Base-by-base conservation (phyloP, 2,888 invertebrate genomes). In the Copidosoma aretas region DNA sequence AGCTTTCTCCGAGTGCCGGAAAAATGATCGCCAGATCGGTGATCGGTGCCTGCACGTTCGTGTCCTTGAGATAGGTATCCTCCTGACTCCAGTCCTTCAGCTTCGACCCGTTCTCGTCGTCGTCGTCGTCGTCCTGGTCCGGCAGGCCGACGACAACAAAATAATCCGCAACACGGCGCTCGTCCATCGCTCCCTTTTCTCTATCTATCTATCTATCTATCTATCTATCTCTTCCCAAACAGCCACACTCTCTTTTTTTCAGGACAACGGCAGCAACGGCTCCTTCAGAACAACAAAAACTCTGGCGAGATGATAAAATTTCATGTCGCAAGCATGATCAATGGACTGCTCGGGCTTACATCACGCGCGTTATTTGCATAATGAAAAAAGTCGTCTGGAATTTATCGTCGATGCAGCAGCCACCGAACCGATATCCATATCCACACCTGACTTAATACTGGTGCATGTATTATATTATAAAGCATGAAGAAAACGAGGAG, bases 81-180 rank as follows among this genome's bases (percentile, higher is more conserved):
- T 89, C 89, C 73, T 83, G 83, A 60, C 81, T 82, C 83, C 83
- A 84, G 68, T 83, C 82, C 64, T 83, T 82, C 56, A 83, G 67
- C 64, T 80, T 79, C 12, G 77, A 75, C 41, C 92, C 91, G 71
- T 93, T 86, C 68, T 91, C 86, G 79, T 92, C 90, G 25, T 41
- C 24, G 8, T 32, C 39, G 10, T 54, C 56, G 17, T 24, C 24
- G 66, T 80, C 81, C 64, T 82, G 81, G 3, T 77, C 82, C 19
- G 96, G 93, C 82, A 98, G 87, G 39, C 98, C 98, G 81, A 98
- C 97, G 72, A 98, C 94, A 75, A 99, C 97, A 87, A 99, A 99
- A 86, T 98, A 98, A 87, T 99, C 98, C 25, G 95, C 97, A 73
- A 98, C 94, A 84, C 92, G 88, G 80, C 91, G 88, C 79, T 94